phyloP scores from a whole-genome alignment of 2,797 vertebrate genomes.

The Oreonectes daqikongensis region DNA sequence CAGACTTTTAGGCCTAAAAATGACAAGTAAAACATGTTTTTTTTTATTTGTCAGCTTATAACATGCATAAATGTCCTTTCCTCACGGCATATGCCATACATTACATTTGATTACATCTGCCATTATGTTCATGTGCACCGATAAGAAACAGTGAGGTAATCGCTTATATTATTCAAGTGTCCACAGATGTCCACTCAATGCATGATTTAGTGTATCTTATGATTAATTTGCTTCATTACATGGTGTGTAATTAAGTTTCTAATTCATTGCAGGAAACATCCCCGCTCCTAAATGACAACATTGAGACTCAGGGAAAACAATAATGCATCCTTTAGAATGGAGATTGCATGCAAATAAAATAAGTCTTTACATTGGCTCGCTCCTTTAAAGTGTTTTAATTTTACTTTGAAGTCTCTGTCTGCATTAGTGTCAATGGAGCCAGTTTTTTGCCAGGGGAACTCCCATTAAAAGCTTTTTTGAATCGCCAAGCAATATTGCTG shows the following conservation, averaged over 20 bases:
- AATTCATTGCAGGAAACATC: slow-evolving; percentile 67
- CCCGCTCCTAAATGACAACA: slow-evolving; percentile 64
- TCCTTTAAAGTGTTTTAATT: slow-evolving; percentile 22
- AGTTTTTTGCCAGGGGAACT: slow-evolving; percentile 1
- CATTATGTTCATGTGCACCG: slow-evolving; percentile 60
- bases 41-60: neutral
- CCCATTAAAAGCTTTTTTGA: neutral
- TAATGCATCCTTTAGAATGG: slow-evolving; percentile 59
- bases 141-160: slow-evolving; percentile 54
- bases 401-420: slow-evolving; percentile 34
- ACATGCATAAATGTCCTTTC: neutral
- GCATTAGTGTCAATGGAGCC: slow-evolving; percentile 8
- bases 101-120: slow-evolving; percentile 56
- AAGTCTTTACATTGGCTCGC: slow-evolving; percentile 5
- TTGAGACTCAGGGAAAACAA: slow-evolving; percentile 58
- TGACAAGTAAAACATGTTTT: neutral
- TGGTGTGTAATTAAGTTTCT: slow-evolving; percentile 68
- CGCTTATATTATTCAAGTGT: slow-evolving; percentile 65
- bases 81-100: slow-evolving; percentile 7
- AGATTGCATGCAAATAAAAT: slow-evolving; percentile 46
- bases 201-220: slow-evolving; percentile 63
- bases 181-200: slow-evolving; percentile 55
- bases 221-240: slow-evolving; percentile 71
- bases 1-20: neutral
- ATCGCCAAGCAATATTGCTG: neutral